Conservation (phyloP, 1,140 invertebrate genomes). For the Drosophila athabasca region DNA sequence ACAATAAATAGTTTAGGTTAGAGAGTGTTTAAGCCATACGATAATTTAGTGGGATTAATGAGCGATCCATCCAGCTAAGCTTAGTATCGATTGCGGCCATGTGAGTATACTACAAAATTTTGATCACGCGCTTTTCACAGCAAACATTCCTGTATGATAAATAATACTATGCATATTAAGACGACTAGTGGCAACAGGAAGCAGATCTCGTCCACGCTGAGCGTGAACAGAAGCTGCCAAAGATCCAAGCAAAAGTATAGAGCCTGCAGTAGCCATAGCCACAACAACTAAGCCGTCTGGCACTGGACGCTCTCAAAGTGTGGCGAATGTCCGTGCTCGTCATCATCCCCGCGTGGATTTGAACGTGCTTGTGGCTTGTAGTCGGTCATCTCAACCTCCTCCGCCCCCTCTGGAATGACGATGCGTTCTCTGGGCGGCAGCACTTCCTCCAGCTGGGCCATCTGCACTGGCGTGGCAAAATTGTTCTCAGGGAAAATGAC, state of each 20-base stretch:
- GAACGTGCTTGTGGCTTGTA: conserved; percentile 87
- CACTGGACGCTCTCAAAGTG: conserved; percentile 76
- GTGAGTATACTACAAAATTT: conserved; percentile 44
- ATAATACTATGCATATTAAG: conserved; percentile 74
- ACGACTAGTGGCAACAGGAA: conserved; percentile 71
- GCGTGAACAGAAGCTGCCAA: conserved; percentile 44
- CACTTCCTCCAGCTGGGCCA: conserved; percentile 89
- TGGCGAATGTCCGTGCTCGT: conserved; percentile 66
- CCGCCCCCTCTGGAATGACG: conserved; percentile 90
- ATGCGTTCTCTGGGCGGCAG: conserved; percentile 88
- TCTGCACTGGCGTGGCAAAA: conserved; percentile 88
- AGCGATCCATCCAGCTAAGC: conserved; percentile 45
- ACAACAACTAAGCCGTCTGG: conserved; percentile 75
- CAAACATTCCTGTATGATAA: conserved; percentile 76
- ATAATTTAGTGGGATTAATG: conserved; percentile 37
- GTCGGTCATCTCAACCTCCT: conserved; percentile 92
- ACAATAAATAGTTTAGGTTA: conserved; percentile 11
- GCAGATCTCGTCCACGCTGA: conserved; percentile 67
- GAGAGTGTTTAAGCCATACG: conserved; percentile 1
- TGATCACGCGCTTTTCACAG: conserved; percentile 65
- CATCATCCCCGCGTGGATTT: conserved; percentile 59
- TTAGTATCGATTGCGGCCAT: conserved; percentile 24
- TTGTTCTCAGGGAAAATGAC: conserved; percentile 93
- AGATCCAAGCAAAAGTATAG: conserved; percentile 57
- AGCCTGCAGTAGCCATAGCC: conserved; percentile 64